Conservation (phyloP, 2,888 invertebrate genomes). For the Girardia tigrina region DNA sequence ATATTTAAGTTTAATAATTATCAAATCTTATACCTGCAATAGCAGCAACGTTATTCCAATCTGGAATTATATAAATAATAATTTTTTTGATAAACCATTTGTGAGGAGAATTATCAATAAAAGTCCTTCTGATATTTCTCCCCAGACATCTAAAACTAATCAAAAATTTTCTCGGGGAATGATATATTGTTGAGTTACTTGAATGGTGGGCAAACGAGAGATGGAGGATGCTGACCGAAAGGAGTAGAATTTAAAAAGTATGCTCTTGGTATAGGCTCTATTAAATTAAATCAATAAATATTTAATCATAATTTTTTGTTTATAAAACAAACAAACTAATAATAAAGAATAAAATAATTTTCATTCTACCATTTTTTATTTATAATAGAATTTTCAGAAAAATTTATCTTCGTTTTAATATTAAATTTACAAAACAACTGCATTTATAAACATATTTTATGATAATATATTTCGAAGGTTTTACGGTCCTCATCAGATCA, state of each 20-base stretch:
- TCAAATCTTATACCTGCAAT: not conserved
- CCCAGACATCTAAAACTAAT: conserved; percentile 11
- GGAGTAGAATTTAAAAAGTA: conserved; percentile 4
- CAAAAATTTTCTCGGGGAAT: not conserved
- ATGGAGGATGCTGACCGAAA: not conserved
- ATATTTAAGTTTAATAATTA: no score
- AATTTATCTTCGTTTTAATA: no score
- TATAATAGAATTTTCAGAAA: no score
- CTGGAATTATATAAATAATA: not conserved
- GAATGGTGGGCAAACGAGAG: not conserved
- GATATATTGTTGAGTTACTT: not conserved
- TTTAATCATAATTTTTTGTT: no score
- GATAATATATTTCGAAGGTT: no score
- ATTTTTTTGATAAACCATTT: conserved; percentile 11
- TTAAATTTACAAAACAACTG: no score
- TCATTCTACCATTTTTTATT: no score
- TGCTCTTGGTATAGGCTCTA: conserved; percentile 5
- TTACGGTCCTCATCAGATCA: no score
- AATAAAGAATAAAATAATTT: no score
- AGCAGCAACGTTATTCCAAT: not conserved
- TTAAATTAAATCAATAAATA: no score
- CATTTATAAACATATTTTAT: no score
- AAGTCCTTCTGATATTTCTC: conserved; percentile 5
- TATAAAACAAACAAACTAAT: no score
- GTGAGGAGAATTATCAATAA: not conserved